A percentile compares a stretch with the other conserved stretches of the same genome.
phyloP scores from a whole-genome alignment of 2,888 invertebrate genomes.

The Andrena hattorfiana region DNA sequence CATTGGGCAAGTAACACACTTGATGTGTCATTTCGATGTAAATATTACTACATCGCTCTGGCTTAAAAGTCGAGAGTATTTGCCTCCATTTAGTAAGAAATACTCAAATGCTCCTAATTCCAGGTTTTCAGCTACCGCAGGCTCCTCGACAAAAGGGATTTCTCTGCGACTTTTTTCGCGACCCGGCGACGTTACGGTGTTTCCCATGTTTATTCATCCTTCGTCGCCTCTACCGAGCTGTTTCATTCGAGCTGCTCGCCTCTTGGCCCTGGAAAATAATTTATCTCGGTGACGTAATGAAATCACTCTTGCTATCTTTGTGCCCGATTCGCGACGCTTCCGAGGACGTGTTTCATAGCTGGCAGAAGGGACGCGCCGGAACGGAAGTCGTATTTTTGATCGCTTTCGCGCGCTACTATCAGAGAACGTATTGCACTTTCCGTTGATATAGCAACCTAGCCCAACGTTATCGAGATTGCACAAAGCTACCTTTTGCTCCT shows the following conservation, averaged over 20 bases:
- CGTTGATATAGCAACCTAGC: conserved; percentile 27
- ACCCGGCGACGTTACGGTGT: not conserved
- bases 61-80: not conserved
- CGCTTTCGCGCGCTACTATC: conserved; percentile 42
- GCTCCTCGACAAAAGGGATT: not conserved
- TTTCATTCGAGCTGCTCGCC: conserved; percentile 5
- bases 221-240: not conserved
- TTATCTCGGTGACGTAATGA: conserved; percentile 58
- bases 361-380: conserved; percentile 17
- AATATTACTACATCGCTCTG: not conserved
- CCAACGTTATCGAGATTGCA: conserved; percentile 23
- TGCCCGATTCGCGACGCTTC: conserved; percentile 7
- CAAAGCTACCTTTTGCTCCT: not conserved
- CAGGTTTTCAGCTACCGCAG: too few species aligned
- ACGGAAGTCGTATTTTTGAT: conserved; percentile 59
- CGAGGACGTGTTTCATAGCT: conserved; percentile 26
- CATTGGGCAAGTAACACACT: not conserved
- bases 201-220: conserved; percentile 6
- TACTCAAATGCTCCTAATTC: not conserved
- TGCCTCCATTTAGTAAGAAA: not conserved
- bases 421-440: conserved; percentile 47
- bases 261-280: conserved; percentile 39
- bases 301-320: conserved; percentile 50
- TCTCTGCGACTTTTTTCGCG: not conserved
- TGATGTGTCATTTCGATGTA: conserved; percentile 4